These are phyloP conservation scores for Hofmannophila pseudospretella DNA, from an alignment of 2,888 invertebrate genomes.

Conservation along the genomic window DNA sequence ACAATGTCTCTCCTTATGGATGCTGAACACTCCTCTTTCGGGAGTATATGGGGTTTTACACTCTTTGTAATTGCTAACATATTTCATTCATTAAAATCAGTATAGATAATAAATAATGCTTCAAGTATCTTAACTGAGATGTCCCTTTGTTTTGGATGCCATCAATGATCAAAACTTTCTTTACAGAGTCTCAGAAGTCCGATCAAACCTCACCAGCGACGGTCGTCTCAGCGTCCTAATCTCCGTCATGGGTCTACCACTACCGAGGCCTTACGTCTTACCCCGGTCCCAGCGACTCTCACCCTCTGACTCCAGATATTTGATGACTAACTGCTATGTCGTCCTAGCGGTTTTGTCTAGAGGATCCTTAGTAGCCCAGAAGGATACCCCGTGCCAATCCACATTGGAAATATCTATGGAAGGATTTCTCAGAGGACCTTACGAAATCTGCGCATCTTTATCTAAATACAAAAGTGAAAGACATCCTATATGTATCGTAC, in stretches of 20 bases:
- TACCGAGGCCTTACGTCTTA: constrained; percentile 37
- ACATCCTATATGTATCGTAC: constrained; percentile 79
- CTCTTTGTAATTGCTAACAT: no score
- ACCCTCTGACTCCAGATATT: constrained; percentile 47
- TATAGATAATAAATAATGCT: no score
- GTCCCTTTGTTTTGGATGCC: no score
- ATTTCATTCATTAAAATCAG: no score
- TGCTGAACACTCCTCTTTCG: no score
- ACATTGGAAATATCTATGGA: constrained; percentile 78
- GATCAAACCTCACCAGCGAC: constrained; percentile 64
- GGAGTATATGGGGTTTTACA: no score
- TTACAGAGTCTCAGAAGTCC: constrained; percentile 68
- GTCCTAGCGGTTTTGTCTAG: constrained; percentile 80
- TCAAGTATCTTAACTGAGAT: no score
- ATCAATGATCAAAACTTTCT: not conserved
- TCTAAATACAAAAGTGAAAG: constrained; percentile 56
- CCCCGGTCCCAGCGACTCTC: constrained; percentile 56
- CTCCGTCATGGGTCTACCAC: constrained; percentile 57
- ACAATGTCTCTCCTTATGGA: no score
- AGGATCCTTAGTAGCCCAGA: constrained; percentile 79
- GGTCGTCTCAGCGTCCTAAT: constrained; percentile 62
- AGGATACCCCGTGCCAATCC: constrained; percentile 80
- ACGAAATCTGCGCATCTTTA: constrained; percentile 81
- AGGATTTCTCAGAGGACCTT: constrained; percentile 81
- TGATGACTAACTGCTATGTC: constrained; percentile 70